These are phyloP conservation scores for Pharmacophagus antenor DNA, from an alignment of 2,888 invertebrate genomes.

Conservation along the genomic window DNA sequence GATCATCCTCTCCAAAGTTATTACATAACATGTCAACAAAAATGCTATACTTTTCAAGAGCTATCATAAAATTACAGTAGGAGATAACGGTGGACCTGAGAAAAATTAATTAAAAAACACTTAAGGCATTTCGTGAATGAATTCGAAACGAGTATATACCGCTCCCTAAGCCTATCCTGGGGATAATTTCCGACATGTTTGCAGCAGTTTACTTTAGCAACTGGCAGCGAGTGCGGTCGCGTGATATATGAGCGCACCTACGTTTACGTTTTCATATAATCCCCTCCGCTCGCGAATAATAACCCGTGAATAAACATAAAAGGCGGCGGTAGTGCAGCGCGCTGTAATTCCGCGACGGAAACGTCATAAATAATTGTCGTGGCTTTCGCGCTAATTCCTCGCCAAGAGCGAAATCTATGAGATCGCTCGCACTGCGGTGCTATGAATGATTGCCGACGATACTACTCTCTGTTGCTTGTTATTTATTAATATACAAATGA, in stretches of 20 bases:
- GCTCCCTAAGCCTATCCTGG: constrained; percentile 45
- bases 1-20: constrained; percentile 19
- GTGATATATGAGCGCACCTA: constrained; percentile 68
- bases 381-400: constrained; percentile 64
- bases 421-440: constrained; percentile 44
- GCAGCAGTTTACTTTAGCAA: constrained; percentile 68
- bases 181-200: constrained; percentile 66
- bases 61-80: constrained; percentile 18
- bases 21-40: not conserved
- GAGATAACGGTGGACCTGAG: too few relatives aligned
- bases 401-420: constrained; percentile 62
- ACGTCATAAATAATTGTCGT: constrained; percentile 70
- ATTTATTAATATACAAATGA: not conserved
- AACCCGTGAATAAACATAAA: constrained; percentile 72
- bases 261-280: constrained; percentile 72
- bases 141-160: constrained; percentile 54
- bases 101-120: constrained; percentile 34
- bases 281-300: constrained; percentile 62
- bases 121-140: constrained; percentile 66
- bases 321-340: constrained; percentile 50
- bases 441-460: constrained; percentile 48
- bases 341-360: constrained; percentile 62
- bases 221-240: constrained; percentile 55
- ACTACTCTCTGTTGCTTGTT: constrained; percentile 45
- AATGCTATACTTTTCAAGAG: not conserved